These are phyloP conservation scores for Pantherophis guttatus DNA, from an alignment of 2,113 vertebrate genomes.

Conservation along the genomic window DNA sequence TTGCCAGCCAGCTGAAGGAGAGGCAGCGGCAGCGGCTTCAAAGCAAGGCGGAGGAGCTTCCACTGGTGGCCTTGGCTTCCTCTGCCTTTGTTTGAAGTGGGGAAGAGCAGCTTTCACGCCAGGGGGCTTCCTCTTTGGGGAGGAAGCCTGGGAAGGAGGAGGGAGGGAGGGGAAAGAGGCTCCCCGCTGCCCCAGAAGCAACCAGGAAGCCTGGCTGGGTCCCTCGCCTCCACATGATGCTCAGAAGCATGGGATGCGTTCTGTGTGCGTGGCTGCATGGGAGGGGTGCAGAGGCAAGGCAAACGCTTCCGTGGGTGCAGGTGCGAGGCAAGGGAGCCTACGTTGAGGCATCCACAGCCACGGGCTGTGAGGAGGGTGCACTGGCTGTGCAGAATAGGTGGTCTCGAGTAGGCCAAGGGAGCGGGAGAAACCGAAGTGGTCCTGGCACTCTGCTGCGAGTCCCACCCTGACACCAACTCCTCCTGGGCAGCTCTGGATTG, in stretches of 20 bases:
- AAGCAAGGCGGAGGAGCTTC: neutral
- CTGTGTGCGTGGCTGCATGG: neutral
- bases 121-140: slow-evolving; percentile 12
- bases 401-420: neutral
- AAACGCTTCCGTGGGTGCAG: neutral
- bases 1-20: neutral
- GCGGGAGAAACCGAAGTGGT: neutral
- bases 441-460: neutral
- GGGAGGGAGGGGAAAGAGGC: neutral
- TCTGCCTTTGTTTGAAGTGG: neutral
- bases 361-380: neutral
- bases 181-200: neutral
- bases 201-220: neutral
- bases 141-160: neutral
- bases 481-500: neutral
- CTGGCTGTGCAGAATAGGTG: neutral
- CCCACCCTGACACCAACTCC: neutral
- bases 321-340: neutral
- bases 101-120: neutral
- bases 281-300: neutral
- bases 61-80: neutral
- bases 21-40: neutral
- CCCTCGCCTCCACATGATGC: neutral
- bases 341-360: neutral
- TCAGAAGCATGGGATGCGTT: neutral